Evolutionary conservation across 2,888 invertebrate species (phyloP).

Genomic region (Protophormia terraenovae): DNA sequence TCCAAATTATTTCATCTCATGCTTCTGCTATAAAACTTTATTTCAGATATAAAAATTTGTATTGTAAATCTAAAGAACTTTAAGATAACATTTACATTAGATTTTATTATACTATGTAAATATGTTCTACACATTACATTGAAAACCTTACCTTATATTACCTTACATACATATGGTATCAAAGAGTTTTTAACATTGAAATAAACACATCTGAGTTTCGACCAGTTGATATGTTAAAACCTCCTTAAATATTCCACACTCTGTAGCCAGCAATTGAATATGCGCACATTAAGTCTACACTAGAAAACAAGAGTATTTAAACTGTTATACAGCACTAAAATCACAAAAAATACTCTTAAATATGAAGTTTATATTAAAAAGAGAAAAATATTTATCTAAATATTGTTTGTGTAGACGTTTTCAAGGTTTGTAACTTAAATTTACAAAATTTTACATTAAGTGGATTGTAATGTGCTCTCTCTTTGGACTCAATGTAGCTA

Average conservation of each 20-base stretch:
- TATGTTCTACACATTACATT: no score
- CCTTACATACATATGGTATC: background rate
- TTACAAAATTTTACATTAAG: background rate
- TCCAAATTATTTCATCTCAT: no score
- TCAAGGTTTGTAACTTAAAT: background rate
- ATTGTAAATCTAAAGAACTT: no score
- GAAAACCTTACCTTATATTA: no score
- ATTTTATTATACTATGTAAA: no score
- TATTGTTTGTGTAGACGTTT: constrained; percentile 30
- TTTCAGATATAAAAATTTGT: no score
- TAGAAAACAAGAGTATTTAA: constrained; percentile 27
- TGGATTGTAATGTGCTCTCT: background rate
- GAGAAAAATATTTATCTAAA: background rate
- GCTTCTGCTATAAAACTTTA: no score
- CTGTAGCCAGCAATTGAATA: background rate
- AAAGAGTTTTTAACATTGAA: no score
- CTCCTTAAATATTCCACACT: background rate
- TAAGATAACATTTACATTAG: no score
- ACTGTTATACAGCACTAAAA: constrained; percentile 52
- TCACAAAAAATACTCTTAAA: constrained; percentile 19
- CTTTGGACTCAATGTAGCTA: background rate
- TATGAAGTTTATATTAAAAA: background rate
- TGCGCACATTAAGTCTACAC: constrained; percentile 38
- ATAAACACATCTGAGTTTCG: background rate
- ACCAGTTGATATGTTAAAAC: background rate